phyloP scores from a whole-genome alignment of 2,113 vertebrate species.

The Coryphaenoides rupestris region DNA sequence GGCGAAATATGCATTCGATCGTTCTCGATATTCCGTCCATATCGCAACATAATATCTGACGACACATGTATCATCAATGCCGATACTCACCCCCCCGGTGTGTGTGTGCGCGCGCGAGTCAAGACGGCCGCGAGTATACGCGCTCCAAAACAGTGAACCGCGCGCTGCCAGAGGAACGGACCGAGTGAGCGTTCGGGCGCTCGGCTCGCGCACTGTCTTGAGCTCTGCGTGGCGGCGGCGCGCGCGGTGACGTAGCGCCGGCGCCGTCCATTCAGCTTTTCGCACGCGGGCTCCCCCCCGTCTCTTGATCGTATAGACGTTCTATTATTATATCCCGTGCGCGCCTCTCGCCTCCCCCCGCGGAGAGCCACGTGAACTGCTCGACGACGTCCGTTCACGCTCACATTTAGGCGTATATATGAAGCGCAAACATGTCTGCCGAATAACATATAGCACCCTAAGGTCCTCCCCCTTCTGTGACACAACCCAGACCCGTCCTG shows the following conservation, averaged over 20 bases:
- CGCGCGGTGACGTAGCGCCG: constrained; percentile 75
- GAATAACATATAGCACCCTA: constrained; percentile 73
- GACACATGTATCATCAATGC: not conserved
- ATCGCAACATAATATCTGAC: not conserved
- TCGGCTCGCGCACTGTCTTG: constrained; percentile 64
- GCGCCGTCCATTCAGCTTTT: constrained; percentile 81
- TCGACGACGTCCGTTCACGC: constrained; percentile 36
- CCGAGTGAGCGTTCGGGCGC: constrained; percentile 61
- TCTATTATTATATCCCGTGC: constrained; percentile 65
- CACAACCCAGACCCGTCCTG: constrained; percentile 62
- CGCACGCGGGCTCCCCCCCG: constrained; percentile 59
- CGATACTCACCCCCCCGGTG: constrained; percentile 65
- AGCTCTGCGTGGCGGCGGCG: constrained; percentile 73
- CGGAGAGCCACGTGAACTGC: constrained; percentile 42
- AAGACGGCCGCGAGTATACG: constrained; percentile 17
- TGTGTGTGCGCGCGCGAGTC: constrained; percentile 26
- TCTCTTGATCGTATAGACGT: constrained; percentile 45
- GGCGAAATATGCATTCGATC: no score
- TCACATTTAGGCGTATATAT: constrained; percentile 58
- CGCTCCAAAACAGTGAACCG: constrained; percentile 35
- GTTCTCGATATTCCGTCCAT: no score
- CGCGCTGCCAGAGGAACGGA: constrained; percentile 42
- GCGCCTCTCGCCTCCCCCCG: constrained; percentile 47
- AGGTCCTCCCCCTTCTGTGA: constrained; percentile 71
- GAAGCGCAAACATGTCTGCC: constrained; percentile 61